phyloP scores from a whole-genome alignment of 2,797 vertebrate species.

The Tachyglossus aculeatus region DNA sequence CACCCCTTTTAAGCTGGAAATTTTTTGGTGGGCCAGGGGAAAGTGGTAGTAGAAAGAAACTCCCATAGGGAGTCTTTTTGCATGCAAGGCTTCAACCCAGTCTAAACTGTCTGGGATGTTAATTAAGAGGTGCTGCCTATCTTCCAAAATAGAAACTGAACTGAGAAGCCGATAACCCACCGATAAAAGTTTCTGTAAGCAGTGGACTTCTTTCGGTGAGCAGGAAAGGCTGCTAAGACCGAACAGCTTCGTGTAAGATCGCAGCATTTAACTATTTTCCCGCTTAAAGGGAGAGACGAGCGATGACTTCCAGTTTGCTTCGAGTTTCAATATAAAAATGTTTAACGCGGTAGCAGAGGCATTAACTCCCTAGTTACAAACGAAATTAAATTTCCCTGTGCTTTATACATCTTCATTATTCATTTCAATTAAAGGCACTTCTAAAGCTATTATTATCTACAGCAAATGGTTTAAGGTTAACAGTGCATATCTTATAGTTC shows the following conservation, averaged over 20 bases:
- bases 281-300: not conserved
- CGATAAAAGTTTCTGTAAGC: not conserved
- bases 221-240: not conserved
- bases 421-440: conserved; percentile 77
- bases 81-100: not conserved
- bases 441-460: conserved; percentile 59
- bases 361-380: not conserved
- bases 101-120: not conserved
- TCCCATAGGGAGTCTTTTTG: not conserved
- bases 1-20: not conserved
- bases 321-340: not conserved
- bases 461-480: conserved; percentile 61
- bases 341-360: not conserved
- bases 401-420: conserved; percentile 30
- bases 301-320: not conserved
- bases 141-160: accelerated
- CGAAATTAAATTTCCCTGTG: conserved; percentile 20
- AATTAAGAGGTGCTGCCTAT: too few relatives aligned
- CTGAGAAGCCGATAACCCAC: not conserved
- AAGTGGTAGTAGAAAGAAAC: not conserved
- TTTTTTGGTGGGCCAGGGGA: not conserved
- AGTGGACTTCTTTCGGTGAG: not conserved
- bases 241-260: not conserved
- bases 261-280: not conserved
- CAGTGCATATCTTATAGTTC: conserved; percentile 60